Evolutionary conservation across 2,888 invertebrate genomes (phyloP).

Genomic region (Sycophila texana): DNA sequence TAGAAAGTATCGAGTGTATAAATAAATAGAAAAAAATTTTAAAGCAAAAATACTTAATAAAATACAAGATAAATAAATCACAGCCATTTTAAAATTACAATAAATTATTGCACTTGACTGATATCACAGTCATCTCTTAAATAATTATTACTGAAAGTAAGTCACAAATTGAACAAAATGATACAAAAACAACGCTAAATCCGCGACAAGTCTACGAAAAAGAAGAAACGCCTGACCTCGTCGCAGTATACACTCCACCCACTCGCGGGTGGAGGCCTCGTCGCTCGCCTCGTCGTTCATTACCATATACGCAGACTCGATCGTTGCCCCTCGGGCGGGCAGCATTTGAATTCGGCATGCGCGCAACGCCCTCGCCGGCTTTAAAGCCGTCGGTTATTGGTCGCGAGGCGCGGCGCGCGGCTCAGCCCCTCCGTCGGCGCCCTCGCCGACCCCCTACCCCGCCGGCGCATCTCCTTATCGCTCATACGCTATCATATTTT

Average conservation of each 20-base stretch:
- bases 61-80: too few species aligned
- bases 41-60: too few species aligned
- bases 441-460: slow-evolving; percentile 29
- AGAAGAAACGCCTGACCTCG: background rate
- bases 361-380: slow-evolving; percentile 65
- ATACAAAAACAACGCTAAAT: too few species aligned
- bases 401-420: slow-evolving; percentile 59
- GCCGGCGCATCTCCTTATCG: slow-evolving; percentile 63
- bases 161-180: too few species aligned
- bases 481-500: slow-evolving; percentile 70
- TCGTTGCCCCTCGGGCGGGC: background rate
- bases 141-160: too few species aligned
- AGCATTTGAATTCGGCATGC: slow-evolving; percentile 65
- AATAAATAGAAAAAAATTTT: too few species aligned
- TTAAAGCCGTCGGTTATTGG: slow-evolving; percentile 68
- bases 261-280: background rate
- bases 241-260: background rate
- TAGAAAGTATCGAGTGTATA: too few species aligned
- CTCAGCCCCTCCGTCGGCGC: slow-evolving; percentile 25
- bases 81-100: too few species aligned
- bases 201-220: too few species aligned
- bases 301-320: slow-evolving; percentile 43
- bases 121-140: too few species aligned
- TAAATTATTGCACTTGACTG: too few species aligned
- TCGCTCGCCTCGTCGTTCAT: background rate